These are phyloP conservation scores for Discoglossus pictus DNA, from an alignment of 2,797 vertebrate genomes.

Conservation along the genomic window DNA sequence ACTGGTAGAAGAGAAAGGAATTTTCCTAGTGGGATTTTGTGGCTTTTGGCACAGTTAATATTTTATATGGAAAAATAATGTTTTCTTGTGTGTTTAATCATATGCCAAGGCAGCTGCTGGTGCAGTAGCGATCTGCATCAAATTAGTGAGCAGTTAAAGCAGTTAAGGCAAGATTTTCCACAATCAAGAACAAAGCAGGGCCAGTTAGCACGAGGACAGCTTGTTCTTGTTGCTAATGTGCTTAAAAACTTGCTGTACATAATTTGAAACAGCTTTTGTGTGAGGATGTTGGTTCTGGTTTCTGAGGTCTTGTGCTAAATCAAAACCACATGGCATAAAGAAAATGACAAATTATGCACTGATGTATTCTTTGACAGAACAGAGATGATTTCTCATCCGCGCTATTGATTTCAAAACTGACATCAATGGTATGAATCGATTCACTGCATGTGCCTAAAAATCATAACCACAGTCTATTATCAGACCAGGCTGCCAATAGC, in stretches of 20 bases:
- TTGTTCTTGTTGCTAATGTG: constrained; percentile 83
- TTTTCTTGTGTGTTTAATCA: constrained; percentile 73
- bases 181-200: constrained; percentile 81
- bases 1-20: constrained; percentile 49
- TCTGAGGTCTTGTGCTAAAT: constrained; percentile 68
- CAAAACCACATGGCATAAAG: constrained; percentile 71
- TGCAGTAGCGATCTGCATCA: constrained; percentile 77
- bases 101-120: constrained; percentile 74
- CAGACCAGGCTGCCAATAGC: constrained; percentile 54
- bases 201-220: constrained; percentile 78
- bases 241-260: constrained; percentile 78
- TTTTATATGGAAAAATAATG: constrained; percentile 71
- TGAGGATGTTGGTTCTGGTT: constrained; percentile 60
- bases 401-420: constrained; percentile 66
- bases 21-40: constrained; percentile 63
- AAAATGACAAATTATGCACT: constrained; percentile 69
- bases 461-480: constrained; percentile 50
- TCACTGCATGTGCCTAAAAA: constrained; percentile 58
- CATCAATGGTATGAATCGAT: constrained; percentile 67
- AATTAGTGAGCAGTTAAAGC: constrained; percentile 80
- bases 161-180: constrained; percentile 86
- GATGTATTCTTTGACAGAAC: constrained; percentile 56
- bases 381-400: constrained; percentile 51
- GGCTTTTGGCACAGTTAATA: constrained; percentile 67
- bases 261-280: constrained; percentile 78